Evolutionary conservation across 2,113 vertebrate species (phyloP).

Genomic region (Phylloscopus trochiloides): DNA sequence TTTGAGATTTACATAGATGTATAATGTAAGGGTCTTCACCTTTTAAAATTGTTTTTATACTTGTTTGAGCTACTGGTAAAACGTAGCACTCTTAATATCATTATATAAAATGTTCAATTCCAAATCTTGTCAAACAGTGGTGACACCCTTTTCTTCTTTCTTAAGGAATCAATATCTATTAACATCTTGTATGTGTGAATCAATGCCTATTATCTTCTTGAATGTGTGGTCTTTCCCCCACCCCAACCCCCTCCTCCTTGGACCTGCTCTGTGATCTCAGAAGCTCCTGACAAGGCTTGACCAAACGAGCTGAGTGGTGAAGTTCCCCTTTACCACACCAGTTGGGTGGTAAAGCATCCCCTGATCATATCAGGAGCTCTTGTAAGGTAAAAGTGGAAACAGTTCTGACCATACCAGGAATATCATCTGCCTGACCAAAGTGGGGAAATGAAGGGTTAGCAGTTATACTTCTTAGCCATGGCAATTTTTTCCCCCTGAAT

Average conservation of each 20-base stretch:
- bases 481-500: not conserved
- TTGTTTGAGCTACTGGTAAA: not conserved
- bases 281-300: not conserved
- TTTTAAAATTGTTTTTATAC: not conserved
- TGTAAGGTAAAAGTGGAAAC: not conserved
- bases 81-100: not conserved
- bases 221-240: rapidly evolving
- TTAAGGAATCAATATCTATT: not conserved
- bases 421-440: not conserved
- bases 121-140: not conserved
- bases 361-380: not conserved
- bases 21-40: not conserved
- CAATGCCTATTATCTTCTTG: not conserved
- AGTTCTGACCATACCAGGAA: not conserved
- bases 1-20: not conserved
- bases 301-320: rapidly evolving
- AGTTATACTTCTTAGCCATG: not conserved
- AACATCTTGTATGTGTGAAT: not conserved
- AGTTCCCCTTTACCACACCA: not conserved
- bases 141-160: not conserved
- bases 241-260: rapidly evolving
- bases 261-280: not conserved
- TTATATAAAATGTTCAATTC: not conserved
- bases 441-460: not conserved
- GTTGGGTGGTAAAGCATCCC: rapidly evolving